A percentile compares a stretch with the other conserved stretches of the same genome.
These are phyloP conservation scores for Aphodius granarius DNA, from an alignment of 2,888 invertebrate genomes.

Conservation along the genomic window DNA sequence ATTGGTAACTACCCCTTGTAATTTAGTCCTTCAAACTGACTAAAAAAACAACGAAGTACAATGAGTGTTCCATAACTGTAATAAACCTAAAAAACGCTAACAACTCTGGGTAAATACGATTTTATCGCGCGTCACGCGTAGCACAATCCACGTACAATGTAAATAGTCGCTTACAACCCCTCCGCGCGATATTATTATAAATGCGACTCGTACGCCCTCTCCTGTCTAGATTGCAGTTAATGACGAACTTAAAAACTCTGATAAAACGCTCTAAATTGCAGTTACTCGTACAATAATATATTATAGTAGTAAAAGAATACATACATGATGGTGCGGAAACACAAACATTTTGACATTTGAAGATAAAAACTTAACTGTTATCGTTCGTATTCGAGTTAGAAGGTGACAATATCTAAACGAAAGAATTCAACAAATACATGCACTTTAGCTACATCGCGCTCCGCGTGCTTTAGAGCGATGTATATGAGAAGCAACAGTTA, in stretches of 20 bases:
- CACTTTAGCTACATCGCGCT: too few species aligned
- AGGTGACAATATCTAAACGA: too few species aligned
- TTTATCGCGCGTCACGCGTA: background rate
- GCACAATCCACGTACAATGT: background rate
- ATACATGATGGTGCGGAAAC: too few species aligned
- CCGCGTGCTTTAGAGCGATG: too few species aligned
- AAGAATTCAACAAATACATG: too few species aligned
- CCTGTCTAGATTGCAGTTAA: background rate
- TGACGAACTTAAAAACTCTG: background rate
- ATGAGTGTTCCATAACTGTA: background rate
- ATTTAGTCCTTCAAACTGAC: background rate
- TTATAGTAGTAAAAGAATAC: too few species aligned
- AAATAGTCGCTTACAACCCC: background rate
- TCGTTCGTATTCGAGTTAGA: too few species aligned
- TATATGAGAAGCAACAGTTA: background rate
- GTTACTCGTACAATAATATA: too few species aligned
- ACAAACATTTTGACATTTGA: too few species aligned
- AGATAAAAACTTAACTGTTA: too few species aligned
- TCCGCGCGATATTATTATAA: background rate
- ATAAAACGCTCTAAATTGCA: too few species aligned
- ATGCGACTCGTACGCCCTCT: background rate
- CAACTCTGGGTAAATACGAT: background rate
- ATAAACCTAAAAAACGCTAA: background rate
- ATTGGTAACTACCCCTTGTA: too few species aligned
- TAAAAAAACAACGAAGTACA: background rate